Conservation (phyloP, 2,888 invertebrate species). For the Gibbula magus region DNA sequence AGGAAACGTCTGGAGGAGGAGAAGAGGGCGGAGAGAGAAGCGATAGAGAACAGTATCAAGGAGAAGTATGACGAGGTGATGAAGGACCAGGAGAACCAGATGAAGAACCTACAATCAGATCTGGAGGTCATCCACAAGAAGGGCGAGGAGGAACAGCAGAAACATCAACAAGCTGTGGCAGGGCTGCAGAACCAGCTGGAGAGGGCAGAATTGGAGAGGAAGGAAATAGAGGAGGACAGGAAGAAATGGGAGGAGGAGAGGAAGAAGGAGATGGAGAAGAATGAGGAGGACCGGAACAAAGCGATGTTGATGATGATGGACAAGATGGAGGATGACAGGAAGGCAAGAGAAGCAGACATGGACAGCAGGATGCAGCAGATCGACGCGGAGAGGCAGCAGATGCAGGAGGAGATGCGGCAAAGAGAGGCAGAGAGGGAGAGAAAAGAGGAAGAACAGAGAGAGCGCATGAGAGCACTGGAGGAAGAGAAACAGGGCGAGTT, state of each 20-base stretch:
- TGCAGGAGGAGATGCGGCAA: not conserved
- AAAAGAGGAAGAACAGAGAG: not conserved
- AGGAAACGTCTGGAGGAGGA: not conserved
- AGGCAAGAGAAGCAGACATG: not conserved
- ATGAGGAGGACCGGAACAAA: not conserved
- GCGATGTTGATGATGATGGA: not conserved
- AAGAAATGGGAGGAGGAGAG: not conserved
- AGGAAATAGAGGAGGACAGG: not conserved
- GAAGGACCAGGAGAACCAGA: not conserved
- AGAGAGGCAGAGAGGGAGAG: slow-evolving; percentile 9
- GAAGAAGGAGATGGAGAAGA: not conserved
- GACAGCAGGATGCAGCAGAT: not conserved
- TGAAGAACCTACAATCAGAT: not conserved
- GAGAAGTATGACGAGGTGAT: not conserved
- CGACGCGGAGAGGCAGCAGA: not conserved
- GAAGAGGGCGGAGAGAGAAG: not conserved
- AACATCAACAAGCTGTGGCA: not conserved
- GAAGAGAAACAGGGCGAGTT: not conserved
- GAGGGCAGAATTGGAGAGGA: not conserved
- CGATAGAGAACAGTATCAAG: not conserved
- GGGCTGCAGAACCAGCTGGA: not conserved
- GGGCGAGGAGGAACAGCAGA: not conserved
- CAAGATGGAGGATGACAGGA: not conserved
- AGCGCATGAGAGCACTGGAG: not conserved
- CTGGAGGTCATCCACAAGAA: not conserved